Conservation (phyloP, 2,113 vertebrate species). For the Alces alces region DNA sequence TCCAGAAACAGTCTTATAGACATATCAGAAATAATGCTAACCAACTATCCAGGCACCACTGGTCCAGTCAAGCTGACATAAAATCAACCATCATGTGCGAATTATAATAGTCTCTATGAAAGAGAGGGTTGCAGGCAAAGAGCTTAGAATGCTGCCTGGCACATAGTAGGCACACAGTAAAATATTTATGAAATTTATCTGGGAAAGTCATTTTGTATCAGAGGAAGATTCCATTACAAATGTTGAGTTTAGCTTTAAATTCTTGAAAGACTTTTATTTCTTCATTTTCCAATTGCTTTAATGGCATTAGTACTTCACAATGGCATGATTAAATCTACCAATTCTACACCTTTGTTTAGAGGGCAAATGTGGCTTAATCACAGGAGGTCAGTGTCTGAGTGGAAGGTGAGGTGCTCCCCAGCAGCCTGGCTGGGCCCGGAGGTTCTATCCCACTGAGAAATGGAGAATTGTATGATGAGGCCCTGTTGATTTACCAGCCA, state of each 20-base stretch:
- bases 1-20: background rate
- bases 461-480: background rate
- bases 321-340: background rate
- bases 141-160: background rate
- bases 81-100: background rate
- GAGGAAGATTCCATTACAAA: background rate
- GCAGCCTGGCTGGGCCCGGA: background rate
- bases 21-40: background rate
- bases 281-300: background rate
- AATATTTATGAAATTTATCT: background rate
- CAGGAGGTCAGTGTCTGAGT: background rate
- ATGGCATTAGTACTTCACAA: background rate
- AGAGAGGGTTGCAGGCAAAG: background rate
- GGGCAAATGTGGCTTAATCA: background rate
- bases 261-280: conserved; percentile 1
- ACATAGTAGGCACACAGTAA: background rate
- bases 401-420: background rate
- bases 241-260: background rate
- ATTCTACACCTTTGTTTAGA: background rate
- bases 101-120: background rate
- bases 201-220: background rate
- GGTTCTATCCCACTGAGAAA: background rate
- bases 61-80: background rate
- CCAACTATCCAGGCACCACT: background rate
- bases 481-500: background rate